Evolutionary conservation across 2,888 invertebrate species (phyloP), one percentile per base, ranked within the genome.

Genomic region (Gymnoscelis rufifasciata): DNA sequence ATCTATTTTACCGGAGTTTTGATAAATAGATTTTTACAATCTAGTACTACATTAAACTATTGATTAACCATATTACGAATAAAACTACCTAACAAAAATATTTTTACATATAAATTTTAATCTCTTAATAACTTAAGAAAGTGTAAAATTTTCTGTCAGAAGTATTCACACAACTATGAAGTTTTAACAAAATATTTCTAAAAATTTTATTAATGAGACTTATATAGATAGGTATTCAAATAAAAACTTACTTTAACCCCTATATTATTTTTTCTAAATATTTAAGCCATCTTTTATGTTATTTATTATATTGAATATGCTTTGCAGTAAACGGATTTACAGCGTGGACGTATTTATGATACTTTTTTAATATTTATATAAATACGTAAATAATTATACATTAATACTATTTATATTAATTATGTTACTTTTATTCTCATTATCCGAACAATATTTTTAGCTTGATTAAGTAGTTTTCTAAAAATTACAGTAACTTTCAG

Each of bases 281-380:
- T 54, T 48, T 56, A 35, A 29, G 38, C n/a, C n/a, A n/a, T n/a
- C n/a, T n/a, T n/a, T n/a, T n/a, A n/a, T n/a, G n/a, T n/a, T n/a
- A n/a, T n/a, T n/a, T n/a, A n/a, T n/a, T n/a, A n/a, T n/a, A n/a
- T 43, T 27, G 11, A 46, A 38, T 38, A 15, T 44, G 36, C 57
- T 63, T 69, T 66, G 69, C 69, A 49, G 58, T 75, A 74, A 68
- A 71, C 76, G 76, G 72, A 64, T 62, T 73, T 64, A 72, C 52
- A 73, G 68, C 75, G 74, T 84, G 86, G 84, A 86, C 86, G 84
- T 76, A 74, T 74, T 57, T 72, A 74, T 69, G 80, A 83, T 82
- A 78, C 66, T 71, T 63, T 57, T 64, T 68, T 62, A 63, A 60
- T 51, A 45, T 33, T 31, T 30, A n/a, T n/a, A n/a, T n/a, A n/a